Base-by-base conservation (phyloP, 2,888 invertebrate genomes). In the Julus scanicus region DNA sequence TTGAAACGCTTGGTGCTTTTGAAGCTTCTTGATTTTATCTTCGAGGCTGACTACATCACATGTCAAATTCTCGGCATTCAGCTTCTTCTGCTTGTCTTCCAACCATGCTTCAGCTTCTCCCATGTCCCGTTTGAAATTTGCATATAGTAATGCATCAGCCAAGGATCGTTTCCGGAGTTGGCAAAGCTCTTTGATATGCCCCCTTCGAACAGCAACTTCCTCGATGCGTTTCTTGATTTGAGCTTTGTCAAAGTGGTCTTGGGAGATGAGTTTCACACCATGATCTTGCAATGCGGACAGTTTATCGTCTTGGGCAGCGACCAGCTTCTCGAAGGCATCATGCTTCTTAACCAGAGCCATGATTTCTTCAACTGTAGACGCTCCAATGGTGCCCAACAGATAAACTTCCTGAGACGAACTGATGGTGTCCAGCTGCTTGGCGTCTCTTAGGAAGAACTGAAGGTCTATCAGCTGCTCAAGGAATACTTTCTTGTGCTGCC, bases 1-100 rank as follows among this genome's bases (percentile, higher is more conserved):
- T 90, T 98, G 96, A 93, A 98, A 97, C 0, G 98, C 97, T 92
- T 98, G 98, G 92, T 98, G 97, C 92, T 97, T 98, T 92, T 98
- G 97, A 53, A 98, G 93, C 91, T 97, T 96, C 93, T 97, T 97
- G 90, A 99, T 98, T 93, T 99, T 99, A 91, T 98, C 98, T 91
- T 98, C 97, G 3, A 99, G 93, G 89, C 93, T 93, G 91, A 95
- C 95, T 0, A 95, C 95, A 8, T 96, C 96, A 91, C 96, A 96
- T 40, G 94, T 94, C 88, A 94, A 94, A 89, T 94, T 95, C 91
- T 97, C 96, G 0, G 96, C 95, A 89, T 96, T 95, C 9, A 98
- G 93, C 91, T 96, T 96, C 92, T 97, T 97, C 89, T 96, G 95
- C 92, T 97, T 98, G 92, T 98, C 98, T 57, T 95, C 96, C 89